A percentile compares a stretch with the other conserved stretches of the same genome.
phyloP scores from a whole-genome alignment of 1,140 invertebrate genomes.

The Penaeus vannamei region DNA sequence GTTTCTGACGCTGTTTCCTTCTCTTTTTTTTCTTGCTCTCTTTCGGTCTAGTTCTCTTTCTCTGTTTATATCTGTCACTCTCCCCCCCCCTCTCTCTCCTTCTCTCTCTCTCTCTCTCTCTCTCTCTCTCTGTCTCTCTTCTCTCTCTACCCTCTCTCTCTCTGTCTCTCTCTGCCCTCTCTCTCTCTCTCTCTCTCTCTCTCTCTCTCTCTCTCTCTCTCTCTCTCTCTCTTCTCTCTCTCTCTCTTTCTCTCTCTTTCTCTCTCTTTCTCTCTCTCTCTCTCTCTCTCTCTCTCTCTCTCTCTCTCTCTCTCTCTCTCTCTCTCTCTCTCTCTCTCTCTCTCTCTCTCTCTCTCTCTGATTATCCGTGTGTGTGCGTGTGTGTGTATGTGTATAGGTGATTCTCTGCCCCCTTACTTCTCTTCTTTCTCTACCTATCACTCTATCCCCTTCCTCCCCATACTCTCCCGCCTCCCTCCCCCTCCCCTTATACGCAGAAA shows the following conservation, averaged over 20 bases:
- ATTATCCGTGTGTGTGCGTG: too few species aligned
- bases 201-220: not conserved
- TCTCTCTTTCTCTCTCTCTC: not conserved
- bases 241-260: not conserved
- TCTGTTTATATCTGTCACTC: not conserved
- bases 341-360: not conserved
- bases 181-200: not conserved
- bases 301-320: not conserved
- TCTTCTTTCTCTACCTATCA: not conserved
- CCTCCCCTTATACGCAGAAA: too few species aligned
- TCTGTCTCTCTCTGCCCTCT: not conserved
- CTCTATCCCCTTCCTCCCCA: not conserved
- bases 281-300: not conserved
- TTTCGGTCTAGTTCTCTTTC: not conserved
- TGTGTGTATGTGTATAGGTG: too few species aligned
- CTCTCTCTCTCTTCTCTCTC: not conserved
- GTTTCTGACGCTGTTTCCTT: not conserved
- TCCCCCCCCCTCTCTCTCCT: not conserved
- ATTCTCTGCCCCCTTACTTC: not conserved
- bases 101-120: not conserved
- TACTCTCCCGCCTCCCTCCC: not conserved
- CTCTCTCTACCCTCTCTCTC: not conserved
- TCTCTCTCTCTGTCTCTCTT: not conserved
- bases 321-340: not conserved
- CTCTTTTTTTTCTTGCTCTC: not conserved